Evolutionary conservation across 2,888 invertebrate genomes (phyloP), one percentile per base, ranked within the genome.

Genomic region (Lamellibrachia satsuma): DNA sequence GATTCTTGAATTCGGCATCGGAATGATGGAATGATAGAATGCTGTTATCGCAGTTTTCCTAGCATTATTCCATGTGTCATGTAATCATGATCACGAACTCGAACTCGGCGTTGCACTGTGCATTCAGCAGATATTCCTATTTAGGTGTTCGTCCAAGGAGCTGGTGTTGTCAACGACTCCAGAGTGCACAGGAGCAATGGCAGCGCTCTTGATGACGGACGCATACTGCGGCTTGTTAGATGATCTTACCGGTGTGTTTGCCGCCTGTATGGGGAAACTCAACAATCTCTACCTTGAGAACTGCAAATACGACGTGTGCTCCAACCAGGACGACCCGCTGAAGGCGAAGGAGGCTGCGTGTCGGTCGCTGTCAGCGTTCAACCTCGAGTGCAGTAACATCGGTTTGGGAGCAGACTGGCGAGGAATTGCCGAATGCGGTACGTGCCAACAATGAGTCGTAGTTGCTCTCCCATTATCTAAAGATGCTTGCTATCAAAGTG

Each of bases 281-380:
- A 57, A 91, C 52, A 51, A 91, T 22, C 91, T 91, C 52, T 91
- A 91, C 57, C 52, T 91, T 4, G 55, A 52, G 55, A 91, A 91
- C 57, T 91, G 91, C 57, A 91, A 39, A n/a, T 91, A 91, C 52
- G 91, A 91, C 57, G 91, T 91, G 11, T 91, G 91, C n/a, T 52
- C 91, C n/a, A 91, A 91, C 91, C 91, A 91, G 57, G 52, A 52
- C 7, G 57, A 91, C n/a, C 39, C 91, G 39, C n/a, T 57, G 1
- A 91, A 91, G 22, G 91, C 91, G 91, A 91, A 91, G 91, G 39
- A 52, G 11, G 91, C 91, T 6, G 91, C 91, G 0, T 91, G 91
- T 22, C 39, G 55, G 11, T 55, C 91, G 11, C 27, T 91, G 57
- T 52, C 52, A 15, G 91, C 91, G 2, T 91, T 91, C 57, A 57